Conservation (phyloP, 2,113 vertebrate species). For the Pygoscelis antarcticus region DNA sequence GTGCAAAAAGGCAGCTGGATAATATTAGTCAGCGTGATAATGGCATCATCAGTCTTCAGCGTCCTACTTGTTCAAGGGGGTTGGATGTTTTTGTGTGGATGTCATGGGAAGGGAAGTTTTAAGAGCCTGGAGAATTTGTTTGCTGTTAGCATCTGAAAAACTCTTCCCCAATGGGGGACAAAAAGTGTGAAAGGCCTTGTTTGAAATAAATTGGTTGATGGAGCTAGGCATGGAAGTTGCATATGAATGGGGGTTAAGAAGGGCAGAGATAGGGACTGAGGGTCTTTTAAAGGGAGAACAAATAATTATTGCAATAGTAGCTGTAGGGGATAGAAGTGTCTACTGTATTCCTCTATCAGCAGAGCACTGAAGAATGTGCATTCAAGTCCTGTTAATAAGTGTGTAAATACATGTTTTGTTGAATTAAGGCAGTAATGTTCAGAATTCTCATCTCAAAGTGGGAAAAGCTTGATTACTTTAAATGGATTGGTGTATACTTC, state of each 20-base stretch:
- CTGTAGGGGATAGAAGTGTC: background rate
- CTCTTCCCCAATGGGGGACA: background rate
- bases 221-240: background rate
- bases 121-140: background rate
- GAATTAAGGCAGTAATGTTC: background rate
- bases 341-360: background rate
- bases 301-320: background rate
- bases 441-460: background rate
- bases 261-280: background rate
- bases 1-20: background rate
- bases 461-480: background rate
- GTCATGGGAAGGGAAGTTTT: background rate
- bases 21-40: background rate
- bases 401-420: background rate
- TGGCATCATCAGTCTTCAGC: background rate
- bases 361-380: background rate
- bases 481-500: background rate
- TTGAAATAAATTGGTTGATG: background rate
- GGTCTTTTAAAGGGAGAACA: background rate
- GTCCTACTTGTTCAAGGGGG: background rate
- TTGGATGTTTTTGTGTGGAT: background rate
- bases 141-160: background rate
- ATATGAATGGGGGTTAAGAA: background rate
- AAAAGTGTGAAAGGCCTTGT: background rate
- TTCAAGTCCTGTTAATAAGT: background rate